phyloP scores from a whole-genome alignment of 23 tunicate species.

The Ascidia mentula region DNA sequence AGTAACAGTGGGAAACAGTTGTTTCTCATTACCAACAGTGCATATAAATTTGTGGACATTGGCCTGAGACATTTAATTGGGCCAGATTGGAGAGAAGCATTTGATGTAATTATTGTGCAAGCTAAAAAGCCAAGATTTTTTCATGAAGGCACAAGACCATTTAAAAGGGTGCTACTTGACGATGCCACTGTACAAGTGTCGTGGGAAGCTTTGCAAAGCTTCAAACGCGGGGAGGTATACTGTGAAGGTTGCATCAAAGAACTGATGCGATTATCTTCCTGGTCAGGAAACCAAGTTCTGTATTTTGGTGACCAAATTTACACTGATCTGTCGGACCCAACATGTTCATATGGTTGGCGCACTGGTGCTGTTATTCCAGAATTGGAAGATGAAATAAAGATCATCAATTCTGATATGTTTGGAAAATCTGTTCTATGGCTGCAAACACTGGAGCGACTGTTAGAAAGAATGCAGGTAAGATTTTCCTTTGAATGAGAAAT shows the following conservation, averaged over 20 bases:
- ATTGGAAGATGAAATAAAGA: conserved; percentile 67
- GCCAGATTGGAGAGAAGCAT: conserved; percentile 86
- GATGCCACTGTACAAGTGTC: conserved; percentile 13
- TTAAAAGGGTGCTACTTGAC: conserved; percentile 30
- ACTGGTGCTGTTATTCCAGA: conserved; percentile 98
- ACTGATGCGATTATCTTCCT: conserved; percentile 66
- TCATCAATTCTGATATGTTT: conserved; percentile 57
- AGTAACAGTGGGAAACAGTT: conserved; percentile 47
- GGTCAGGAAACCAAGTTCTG: conserved; percentile 78
- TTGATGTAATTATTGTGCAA: conserved; percentile 92
- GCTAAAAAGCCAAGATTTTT: conserved; percentile 96
- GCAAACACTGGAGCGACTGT: conserved; percentile 67
- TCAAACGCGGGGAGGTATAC: conserved; percentile 75
- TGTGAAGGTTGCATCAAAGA: conserved; percentile 85
- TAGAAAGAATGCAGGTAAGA: conserved; percentile 87
- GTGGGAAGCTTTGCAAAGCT: conserved; percentile 49
- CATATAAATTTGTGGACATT: conserved; percentile 58
- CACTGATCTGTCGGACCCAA: conserved; percentile 68
- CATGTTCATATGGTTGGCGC: conserved; percentile 83
- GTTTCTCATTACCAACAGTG: conserved; percentile 91
- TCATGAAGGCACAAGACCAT: conserved; percentile 44
- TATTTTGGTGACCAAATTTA: conserved; percentile 96
- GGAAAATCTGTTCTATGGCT: conserved; percentile 62
- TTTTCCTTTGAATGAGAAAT: too few species aligned
- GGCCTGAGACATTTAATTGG: conserved; percentile 86